Percentiles rank a stretch among this genome's conserved stretches.
These are phyloP conservation scores for Rhinatrema bivittatum DNA, from an alignment of 2,797 vertebrate species.

Conservation along the genomic window DNA sequence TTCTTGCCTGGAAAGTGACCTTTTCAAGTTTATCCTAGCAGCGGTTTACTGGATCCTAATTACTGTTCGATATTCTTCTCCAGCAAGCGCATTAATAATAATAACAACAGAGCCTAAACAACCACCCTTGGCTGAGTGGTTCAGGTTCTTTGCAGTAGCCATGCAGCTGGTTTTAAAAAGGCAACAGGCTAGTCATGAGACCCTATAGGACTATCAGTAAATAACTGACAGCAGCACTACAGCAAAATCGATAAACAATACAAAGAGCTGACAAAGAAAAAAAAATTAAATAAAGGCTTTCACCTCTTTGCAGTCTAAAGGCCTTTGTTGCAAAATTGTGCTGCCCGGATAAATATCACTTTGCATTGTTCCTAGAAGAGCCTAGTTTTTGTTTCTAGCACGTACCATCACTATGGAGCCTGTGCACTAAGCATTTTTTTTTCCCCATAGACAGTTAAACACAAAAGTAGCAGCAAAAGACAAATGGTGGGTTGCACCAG, in stretches of 20 bases:
- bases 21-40: conserved; percentile 56
- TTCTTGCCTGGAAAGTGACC: conserved; percentile 57
- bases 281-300: conserved; percentile 45
- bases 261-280: conserved; percentile 63
- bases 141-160: conserved; percentile 44
- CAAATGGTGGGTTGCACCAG: no score
- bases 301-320: conserved; percentile 44
- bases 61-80: conserved; percentile 54
- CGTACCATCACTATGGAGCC: conserved; percentile 12
- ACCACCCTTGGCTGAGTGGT: conserved; percentile 42
- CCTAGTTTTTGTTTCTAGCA: conserved; percentile 25
- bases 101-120: conserved; percentile 41
- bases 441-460: no score
- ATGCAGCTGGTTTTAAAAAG: conserved; percentile 60
- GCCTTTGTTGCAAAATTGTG: conserved; percentile 54
- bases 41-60: conserved; percentile 52
- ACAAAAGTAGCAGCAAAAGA: no score
- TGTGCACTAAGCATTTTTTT: no score
- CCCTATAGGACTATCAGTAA: conserved; percentile 53
- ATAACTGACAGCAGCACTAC: conserved; percentile 63
- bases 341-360: conserved; percentile 43
- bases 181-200: conserved; percentile 61
- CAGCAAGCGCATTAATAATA: conserved; percentile 53
- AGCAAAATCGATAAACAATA: conserved; percentile 56
- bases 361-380: conserved; percentile 32